These are phyloP conservation scores for Lepus europaeus DNA, from an alignment of 2,113 vertebrate species.

Conservation along the genomic window DNA sequence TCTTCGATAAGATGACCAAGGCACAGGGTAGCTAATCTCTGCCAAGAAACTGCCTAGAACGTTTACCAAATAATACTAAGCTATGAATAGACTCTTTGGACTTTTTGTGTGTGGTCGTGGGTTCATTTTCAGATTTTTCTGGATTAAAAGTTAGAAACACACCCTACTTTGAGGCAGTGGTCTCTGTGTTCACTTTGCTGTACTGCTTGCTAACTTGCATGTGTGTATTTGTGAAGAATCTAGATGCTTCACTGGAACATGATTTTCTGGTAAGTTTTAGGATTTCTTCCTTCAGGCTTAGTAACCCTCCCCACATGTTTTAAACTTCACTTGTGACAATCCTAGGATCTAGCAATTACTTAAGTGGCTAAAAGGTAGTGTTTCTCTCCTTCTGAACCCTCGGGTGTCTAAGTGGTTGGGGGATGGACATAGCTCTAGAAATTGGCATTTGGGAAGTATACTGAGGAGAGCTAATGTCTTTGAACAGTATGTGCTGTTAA, in stretches of 20 bases:
- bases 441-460: background rate
- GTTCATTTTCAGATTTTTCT: constrained; percentile 32
- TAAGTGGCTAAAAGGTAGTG: background rate
- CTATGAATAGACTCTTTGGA: constrained; percentile 45
- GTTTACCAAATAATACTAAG: constrained; percentile 53
- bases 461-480: constrained; percentile 37
- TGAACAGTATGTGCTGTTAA: background rate
- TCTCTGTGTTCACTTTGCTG: background rate
- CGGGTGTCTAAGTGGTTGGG: background rate
- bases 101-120: background rate
- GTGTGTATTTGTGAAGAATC: background rate
- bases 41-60: background rate
- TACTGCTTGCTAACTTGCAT: background rate
- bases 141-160: background rate
- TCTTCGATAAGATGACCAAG: constrained; percentile 36
- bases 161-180: background rate
- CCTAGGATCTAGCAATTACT: background rate
- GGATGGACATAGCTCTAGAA: background rate
- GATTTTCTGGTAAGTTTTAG: constrained; percentile 28
- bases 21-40: background rate
- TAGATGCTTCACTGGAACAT: constrained; percentile 1
- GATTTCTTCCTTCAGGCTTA: background rate
- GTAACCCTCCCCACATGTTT: constrained; percentile 19
- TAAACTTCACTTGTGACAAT: background rate
- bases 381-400: constrained; percentile 33